Conservation (phyloP, 2,113 vertebrate genomes). For the Mobula hypostoma region DNA sequence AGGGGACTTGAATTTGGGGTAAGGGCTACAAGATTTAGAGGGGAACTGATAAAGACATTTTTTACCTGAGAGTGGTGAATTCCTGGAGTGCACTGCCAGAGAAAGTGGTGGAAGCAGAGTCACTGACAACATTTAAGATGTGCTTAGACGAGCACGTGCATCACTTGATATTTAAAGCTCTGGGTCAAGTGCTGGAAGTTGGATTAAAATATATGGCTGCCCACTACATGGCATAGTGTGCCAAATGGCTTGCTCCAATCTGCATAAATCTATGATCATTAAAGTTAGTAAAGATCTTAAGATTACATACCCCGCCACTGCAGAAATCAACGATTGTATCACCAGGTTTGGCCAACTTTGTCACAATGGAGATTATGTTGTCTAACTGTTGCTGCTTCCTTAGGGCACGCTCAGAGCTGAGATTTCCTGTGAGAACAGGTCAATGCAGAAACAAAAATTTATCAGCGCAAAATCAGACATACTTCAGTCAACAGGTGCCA, state of each 20-base stretch:
- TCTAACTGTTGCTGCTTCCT: slow-evolving; percentile 92
- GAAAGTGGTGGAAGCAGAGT: no score
- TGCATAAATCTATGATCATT: neutral
- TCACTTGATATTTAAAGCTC: no score
- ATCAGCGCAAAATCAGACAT: neutral
- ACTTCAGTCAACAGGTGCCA: neutral
- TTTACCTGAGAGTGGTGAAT: no score
- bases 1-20: no score
- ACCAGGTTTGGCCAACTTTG: slow-evolving; percentile 67
- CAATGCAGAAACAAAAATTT: neutral
- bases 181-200: no score
- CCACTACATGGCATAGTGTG: no score
- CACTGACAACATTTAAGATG: no score
- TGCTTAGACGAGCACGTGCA: no score
- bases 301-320: slow-evolving; percentile 79
- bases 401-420: slow-evolving; percentile 76
- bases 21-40: no score
- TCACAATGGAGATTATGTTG: slow-evolving; percentile 80
- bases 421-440: slow-evolving; percentile 68
- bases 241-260: neutral
- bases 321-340: slow-evolving; percentile 89
- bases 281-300: neutral
- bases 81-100: no score
- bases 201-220: no score
- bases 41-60: no score